Percentiles rank a stretch among this genome's conserved stretches.
Conservation (phyloP, 2,113 vertebrate genomes). For the Oreochromis niloticus region DNA sequence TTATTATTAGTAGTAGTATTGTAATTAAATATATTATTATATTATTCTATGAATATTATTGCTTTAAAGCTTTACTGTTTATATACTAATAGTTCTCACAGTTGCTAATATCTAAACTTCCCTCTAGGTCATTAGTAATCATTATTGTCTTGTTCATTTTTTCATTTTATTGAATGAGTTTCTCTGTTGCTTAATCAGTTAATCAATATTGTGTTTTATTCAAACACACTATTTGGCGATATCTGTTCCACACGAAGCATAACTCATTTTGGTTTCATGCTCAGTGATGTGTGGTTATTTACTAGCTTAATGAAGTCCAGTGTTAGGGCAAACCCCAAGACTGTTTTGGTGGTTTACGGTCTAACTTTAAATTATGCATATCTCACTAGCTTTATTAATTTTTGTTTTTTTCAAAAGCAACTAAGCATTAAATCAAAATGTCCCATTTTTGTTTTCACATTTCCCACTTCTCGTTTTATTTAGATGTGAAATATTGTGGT, state of each 20-base stretch:
- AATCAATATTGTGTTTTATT: background rate
- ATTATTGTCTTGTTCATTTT: background rate
- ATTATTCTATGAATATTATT: background rate
- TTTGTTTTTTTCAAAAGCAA: background rate
- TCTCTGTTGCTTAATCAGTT: background rate
- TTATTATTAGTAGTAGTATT: background rate
- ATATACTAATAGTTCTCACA: background rate
- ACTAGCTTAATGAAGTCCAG: conserved; percentile 38
- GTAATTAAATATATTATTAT: background rate
- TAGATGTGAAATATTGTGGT: background rate
- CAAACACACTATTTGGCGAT: background rate
- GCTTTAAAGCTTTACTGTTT: background rate
- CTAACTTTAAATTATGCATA: conserved; percentile 15
- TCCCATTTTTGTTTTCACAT: background rate
- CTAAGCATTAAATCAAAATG: background rate
- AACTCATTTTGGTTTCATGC: background rate
- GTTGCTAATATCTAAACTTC: background rate
- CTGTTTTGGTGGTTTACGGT: background rate
- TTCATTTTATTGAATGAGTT: background rate
- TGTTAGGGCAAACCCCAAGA: background rate
- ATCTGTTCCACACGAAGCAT: background rate
- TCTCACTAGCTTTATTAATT: conserved; percentile 34
- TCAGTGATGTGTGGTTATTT: conserved; percentile 27
- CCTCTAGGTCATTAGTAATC: background rate
- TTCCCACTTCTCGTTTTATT: background rate